Evolutionary conservation across 2,797 vertebrate species (phyloP).

Genomic region (Allobates femoralis): DNA sequence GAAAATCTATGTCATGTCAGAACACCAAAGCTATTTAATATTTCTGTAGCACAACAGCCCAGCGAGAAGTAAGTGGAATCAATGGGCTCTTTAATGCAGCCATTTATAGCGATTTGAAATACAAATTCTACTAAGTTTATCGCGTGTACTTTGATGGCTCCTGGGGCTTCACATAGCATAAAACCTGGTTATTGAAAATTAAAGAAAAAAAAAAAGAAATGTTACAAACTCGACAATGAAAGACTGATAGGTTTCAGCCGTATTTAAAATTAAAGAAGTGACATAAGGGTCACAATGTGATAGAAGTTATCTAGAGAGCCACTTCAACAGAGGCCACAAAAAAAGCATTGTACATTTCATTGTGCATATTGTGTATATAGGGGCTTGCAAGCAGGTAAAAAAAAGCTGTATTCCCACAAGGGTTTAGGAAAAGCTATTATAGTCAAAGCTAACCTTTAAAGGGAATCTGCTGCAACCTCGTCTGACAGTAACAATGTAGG

Average conservation of each 20-base stretch:
- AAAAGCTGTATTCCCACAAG: too few relatives aligned
- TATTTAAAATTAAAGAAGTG: neutral
- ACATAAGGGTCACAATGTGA: neutral
- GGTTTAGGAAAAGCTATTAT: too few relatives aligned
- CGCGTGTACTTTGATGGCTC: neutral
- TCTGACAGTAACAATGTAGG: too few relatives aligned
- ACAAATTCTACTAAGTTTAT: neutral
- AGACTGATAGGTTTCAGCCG: neutral
- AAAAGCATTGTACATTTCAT: neutral
- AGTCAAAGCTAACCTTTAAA: too few relatives aligned
- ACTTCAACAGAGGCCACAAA: neutral
- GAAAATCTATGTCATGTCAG: slow-evolving; percentile 42
- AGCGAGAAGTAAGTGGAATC: slow-evolving; percentile 2
- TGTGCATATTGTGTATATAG: neutral
- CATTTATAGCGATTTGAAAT: slow-evolving; percentile 4
- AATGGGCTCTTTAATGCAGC: slow-evolving; percentile 68
- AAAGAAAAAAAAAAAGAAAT: neutral
- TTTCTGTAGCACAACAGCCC: slow-evolving; percentile 29
- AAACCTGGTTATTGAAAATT: slow-evolving; percentile 13
- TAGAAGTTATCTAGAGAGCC: neutral
- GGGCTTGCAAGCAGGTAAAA: too few relatives aligned
- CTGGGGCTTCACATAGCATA: neutral
- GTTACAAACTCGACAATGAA: neutral
- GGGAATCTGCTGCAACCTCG: too few relatives aligned
- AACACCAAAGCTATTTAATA: slow-evolving; percentile 13